These are phyloP conservation scores for Tragelaphus scriptus DNA, from an alignment of 2,113 vertebrate genomes.

Conservation along the genomic window DNA sequence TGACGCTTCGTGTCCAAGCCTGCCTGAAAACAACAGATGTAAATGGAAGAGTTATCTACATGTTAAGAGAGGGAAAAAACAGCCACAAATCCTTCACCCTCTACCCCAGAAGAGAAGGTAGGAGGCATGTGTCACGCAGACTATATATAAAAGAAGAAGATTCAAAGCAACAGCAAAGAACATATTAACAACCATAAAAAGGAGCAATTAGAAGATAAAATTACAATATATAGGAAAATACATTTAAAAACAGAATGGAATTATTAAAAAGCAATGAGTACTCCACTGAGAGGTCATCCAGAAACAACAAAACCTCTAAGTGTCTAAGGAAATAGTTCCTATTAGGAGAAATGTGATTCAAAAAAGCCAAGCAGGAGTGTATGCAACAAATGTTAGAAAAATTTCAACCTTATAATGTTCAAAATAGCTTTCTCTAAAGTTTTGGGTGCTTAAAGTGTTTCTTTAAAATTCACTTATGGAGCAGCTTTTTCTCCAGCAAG, in stretches of 20 bases:
- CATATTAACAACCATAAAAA: not conserved
- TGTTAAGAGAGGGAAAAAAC: not conserved
- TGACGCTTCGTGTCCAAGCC: not conserved
- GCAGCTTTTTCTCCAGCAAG: not conserved
- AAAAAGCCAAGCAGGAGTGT: not conserved
- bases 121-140: not conserved
- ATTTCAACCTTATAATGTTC: not conserved
- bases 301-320: not conserved
- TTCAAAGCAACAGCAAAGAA: not conserved
- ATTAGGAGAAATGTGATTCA: not conserved
- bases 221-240: not conserved
- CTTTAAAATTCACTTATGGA: slow-evolving; percentile 29
- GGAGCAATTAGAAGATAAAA: not conserved
- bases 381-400: not conserved
- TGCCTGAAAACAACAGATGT: not conserved
- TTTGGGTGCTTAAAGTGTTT: not conserved
- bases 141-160: not conserved
- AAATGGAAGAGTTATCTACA: not conserved
- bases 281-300: not conserved
- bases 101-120: not conserved
- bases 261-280: not conserved
- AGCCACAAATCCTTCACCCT: not conserved
- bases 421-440: not conserved
- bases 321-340: not conserved
- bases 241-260: not conserved